Percentiles rank a stretch among this genome's conserved stretches.
Conservation (phyloP, 1,140 invertebrate genomes). For the Nephotettix cincticeps region DNA sequence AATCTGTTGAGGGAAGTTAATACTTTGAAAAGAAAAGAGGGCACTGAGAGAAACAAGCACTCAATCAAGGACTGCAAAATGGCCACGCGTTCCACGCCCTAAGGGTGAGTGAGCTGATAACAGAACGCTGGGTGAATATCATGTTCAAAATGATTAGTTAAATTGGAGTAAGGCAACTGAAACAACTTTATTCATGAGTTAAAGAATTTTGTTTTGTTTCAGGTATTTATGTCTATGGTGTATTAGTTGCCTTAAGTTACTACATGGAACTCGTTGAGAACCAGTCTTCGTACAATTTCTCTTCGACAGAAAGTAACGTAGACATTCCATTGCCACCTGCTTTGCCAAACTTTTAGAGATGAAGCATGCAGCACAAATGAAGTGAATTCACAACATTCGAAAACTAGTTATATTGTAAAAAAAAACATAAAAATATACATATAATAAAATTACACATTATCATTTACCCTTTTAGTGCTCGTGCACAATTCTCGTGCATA, state of each 20-base stretch:
- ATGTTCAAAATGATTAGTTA: background rate
- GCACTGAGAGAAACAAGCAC: no score
- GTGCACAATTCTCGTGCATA: no score
- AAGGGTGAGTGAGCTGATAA: background rate
- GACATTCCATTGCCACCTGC: background rate
- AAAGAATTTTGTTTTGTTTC: background rate
- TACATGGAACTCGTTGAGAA: background rate
- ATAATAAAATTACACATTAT: no score
- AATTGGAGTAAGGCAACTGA: background rate
- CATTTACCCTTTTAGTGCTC: no score
- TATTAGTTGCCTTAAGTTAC: background rate
- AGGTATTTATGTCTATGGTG: background rate
- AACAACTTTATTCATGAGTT: background rate
- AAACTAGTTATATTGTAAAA: no score
- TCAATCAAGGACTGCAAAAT: background rate
- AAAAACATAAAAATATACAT: no score
- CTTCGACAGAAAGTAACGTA: background rate
- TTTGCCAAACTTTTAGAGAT: background rate
- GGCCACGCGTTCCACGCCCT: background rate
- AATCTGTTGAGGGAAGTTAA: no score
- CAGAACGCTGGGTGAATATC: background rate
- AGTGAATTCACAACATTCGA: no score
- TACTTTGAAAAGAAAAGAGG: no score
- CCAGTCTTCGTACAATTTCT: background rate
- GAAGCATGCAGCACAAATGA: background rate